These are phyloP conservation scores for Drosophila prosaltans DNA, from an alignment of 1,140 invertebrate genomes.

Conservation along the genomic window DNA sequence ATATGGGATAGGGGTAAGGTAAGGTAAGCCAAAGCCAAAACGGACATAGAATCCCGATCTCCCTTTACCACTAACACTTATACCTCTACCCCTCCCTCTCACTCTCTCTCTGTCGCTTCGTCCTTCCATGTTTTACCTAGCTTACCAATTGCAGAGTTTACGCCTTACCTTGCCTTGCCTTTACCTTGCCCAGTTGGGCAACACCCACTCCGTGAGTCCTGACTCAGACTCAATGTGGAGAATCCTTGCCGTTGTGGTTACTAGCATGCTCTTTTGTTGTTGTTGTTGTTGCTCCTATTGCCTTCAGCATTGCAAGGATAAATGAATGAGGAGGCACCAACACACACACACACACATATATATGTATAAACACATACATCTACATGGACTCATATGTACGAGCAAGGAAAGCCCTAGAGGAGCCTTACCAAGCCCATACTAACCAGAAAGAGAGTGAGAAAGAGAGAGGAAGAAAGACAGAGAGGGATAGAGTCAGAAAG, in stretches of 20 bases:
- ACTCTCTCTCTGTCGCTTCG: conserved; percentile 25
- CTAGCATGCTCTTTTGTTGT: conserved; percentile 75
- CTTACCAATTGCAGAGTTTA: conserved; percentile 43
- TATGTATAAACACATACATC: conserved; percentile 31
- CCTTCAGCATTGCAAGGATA: conserved; percentile 75
- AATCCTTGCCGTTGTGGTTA: conserved; percentile 69
- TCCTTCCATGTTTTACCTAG: neutral
- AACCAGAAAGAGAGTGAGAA: conserved; percentile 10
- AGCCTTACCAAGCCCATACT: conserved; percentile 28
- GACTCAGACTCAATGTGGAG: conserved; percentile 30
- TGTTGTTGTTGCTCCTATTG: conserved; percentile 55
- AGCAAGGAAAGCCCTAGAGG: conserved; percentile 55
- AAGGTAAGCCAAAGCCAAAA: conserved; percentile 63
- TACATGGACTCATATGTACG: conserved; percentile 38
- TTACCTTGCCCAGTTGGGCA: conserved; percentile 22
- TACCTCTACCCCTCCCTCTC: conserved; percentile 40
- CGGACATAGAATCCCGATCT: conserved; percentile 52
- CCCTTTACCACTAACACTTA: conserved; percentile 26
- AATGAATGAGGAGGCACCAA: conserved; percentile 74
- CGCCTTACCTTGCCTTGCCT: conserved; percentile 16
- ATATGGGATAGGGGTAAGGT: conserved; percentile 12
- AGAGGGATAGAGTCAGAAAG: conserved; percentile 9
- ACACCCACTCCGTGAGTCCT: conserved; percentile 32
- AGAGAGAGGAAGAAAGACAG: conserved; percentile 2
- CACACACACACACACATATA: conserved; percentile 48